Percentiles rank a stretch among this genome's conserved stretches.
Conservation (phyloP, 2,113 vertebrate species). For the Prochilodus magdalenae region DNA sequence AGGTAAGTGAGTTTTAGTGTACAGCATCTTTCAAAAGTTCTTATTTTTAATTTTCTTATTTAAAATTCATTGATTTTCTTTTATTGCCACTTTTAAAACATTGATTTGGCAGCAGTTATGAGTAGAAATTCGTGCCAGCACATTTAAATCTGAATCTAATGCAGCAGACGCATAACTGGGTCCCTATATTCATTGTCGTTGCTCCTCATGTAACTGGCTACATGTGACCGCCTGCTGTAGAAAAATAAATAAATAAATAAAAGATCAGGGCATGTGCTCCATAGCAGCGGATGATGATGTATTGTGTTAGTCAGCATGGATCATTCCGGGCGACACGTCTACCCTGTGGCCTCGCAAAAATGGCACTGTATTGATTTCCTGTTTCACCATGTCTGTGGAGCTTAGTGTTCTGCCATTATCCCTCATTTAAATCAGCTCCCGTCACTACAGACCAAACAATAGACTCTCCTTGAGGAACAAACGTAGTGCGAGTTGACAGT, state of each 20-base stretch:
- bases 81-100: too few species aligned
- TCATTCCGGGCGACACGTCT: constrained; percentile 20
- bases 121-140: neutral
- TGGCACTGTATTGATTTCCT: constrained; percentile 59
- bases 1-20: too few species aligned
- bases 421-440: constrained; percentile 33
- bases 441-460: constrained; percentile 45
- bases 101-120: neutral
- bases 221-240: neutral
- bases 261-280: neutral
- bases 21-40: too few species aligned
- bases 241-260: neutral
- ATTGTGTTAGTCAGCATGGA: constrained; percentile 20
- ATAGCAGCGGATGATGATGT: constrained; percentile 47
- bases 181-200: neutral
- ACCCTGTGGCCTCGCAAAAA: constrained; percentile 47
- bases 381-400: constrained; percentile 36
- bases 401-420: constrained; percentile 53
- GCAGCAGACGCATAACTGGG: neutral
- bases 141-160: neutral
- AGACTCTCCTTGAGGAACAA: constrained; percentile 34
- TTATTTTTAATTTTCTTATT: neutral
- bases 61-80: neutral
- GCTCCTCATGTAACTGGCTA: neutral
- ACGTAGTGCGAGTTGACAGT: constrained; percentile 30